Evolutionary conservation across 2,113 vertebrate genomes (phyloP).

Genomic region (Trematocara macrostoma): DNA sequence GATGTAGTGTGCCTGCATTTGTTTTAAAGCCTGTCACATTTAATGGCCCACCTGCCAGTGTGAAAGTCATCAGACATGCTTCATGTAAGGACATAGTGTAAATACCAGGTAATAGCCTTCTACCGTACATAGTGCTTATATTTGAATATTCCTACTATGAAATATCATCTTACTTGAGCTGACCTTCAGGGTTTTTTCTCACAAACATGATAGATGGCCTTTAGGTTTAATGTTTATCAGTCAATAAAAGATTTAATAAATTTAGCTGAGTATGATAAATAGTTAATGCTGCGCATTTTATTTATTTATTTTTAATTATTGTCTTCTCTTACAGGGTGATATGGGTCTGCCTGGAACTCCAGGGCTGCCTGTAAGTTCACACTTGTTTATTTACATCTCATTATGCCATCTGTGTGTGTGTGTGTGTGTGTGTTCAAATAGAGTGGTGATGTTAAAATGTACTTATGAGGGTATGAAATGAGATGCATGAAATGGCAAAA

Average conservation of each 20-base stretch:
- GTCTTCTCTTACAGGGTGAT: constrained; percentile 61
- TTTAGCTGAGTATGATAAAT: not conserved
- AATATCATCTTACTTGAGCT: constrained; percentile 10
- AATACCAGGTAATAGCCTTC: constrained; percentile 34
- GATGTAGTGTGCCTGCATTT: constrained; percentile 33
- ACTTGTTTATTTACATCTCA: constrained; percentile 20
- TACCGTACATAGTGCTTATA: not conserved
- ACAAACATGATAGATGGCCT: not conserved
- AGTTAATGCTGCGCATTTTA: not conserved
- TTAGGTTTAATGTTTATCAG: not conserved
- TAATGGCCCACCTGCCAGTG: constrained; percentile 43
- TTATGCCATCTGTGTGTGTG: not conserved
- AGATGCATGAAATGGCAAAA: not conserved
- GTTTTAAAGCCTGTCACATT: constrained; percentile 50
- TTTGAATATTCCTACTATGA: not conserved
- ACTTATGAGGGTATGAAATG: not conserved
- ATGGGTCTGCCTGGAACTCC: constrained; percentile 49
- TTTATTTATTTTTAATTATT: not conserved
- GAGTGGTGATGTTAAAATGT: not conserved
- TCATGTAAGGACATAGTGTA: constrained; percentile 46
- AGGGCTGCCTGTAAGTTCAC: constrained; percentile 62
- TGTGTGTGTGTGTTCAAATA: not conserved
- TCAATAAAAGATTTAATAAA: not conserved
- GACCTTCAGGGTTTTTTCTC: constrained; percentile 20
- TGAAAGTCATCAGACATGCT: constrained; percentile 31